A percentile compares a stretch with the other conserved stretches of the same genome.
Evolutionary conservation across 92 coral and sea anemone genomes (phyloP).

Genomic region (Pocillopora meandrina): DNA sequence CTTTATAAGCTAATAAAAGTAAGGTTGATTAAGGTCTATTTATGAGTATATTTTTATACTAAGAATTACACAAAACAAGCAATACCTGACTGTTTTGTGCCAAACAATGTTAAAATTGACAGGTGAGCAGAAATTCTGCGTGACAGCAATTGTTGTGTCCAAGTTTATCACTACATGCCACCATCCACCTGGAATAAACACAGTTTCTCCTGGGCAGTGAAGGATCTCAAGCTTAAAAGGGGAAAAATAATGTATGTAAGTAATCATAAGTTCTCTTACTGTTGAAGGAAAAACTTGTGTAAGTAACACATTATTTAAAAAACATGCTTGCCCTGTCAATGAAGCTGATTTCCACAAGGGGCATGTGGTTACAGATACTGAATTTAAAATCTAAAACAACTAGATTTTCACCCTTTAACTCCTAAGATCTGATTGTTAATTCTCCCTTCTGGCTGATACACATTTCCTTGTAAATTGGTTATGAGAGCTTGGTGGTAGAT

Average conservation of each 20-base stretch:
- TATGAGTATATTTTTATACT: not conserved
- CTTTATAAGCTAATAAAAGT: no score
- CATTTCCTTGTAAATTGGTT: no score
- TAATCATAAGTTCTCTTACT: no score
- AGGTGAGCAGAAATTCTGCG: conserved; percentile 96
- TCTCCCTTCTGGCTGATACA: no score
- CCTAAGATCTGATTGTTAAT: no score
- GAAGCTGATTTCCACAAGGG: not conserved
- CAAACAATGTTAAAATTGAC: conserved; percentile 93
- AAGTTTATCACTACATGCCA: conserved; percentile 98
- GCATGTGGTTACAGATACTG: not conserved
- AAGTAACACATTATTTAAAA: no score
- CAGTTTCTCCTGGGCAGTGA: conserved; percentile 97
- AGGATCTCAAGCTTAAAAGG: conserved; percentile 83
- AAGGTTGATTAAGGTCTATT: not conserved
- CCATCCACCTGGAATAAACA: conserved; percentile 98
- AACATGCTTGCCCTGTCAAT: no score
- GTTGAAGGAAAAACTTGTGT: no score
- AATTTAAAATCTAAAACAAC: no score
- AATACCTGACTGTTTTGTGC: conserved; percentile 96
- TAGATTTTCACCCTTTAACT: no score
- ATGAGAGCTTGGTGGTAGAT: no score
- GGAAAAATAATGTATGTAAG: no score
- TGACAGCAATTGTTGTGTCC: conserved; percentile 93
- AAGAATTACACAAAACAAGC: not conserved